These are phyloP conservation scores for Exaiptasia diaphana DNA, from an alignment of 64 coral and sea anemone genomes.

Conservation along the genomic window DNA sequence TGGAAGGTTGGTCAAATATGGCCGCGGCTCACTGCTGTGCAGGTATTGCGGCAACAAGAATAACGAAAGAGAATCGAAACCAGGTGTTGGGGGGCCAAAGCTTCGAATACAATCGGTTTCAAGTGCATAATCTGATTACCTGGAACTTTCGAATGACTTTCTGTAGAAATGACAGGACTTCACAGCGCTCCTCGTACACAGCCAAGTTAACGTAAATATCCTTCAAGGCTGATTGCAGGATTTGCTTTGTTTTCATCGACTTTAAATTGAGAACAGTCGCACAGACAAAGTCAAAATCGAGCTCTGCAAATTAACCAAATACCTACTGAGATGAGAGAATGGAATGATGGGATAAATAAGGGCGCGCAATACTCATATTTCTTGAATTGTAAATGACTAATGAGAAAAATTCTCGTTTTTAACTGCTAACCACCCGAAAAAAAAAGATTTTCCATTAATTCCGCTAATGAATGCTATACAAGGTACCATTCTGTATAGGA, in stretches of 20 bases:
- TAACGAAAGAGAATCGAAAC: background rate
- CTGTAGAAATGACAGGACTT: slow-evolving; percentile 57
- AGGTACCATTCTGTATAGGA: too few species aligned
- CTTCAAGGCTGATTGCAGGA: slow-evolving; percentile 73
- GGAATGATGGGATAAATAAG: too few species aligned
- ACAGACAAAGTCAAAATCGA: slow-evolving; percentile 70
- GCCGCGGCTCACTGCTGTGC: background rate
- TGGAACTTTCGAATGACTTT: slow-evolving; percentile 61
- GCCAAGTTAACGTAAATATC: slow-evolving; percentile 54
- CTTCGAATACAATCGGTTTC: too few species aligned
- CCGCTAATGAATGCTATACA: too few species aligned
- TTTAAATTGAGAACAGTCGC: slow-evolving; percentile 36
- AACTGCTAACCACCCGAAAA: too few species aligned
- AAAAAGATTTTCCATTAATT: too few species aligned
- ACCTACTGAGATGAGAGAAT: too few species aligned
- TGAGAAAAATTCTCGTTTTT: too few species aligned
- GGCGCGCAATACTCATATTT: too few species aligned
- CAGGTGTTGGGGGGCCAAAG: too few species aligned
- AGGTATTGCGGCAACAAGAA: background rate
- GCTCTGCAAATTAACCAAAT: slow-evolving; percentile 46
- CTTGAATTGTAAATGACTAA: too few species aligned
- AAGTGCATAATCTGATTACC: slow-evolving; percentile 43
- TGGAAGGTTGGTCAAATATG: background rate
- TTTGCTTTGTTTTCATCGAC: slow-evolving; percentile 55
- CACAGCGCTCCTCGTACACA: slow-evolving; percentile 26